Percentiles rank a stretch among this genome's conserved stretches.
Evolutionary conservation across 2,888 invertebrate species (phyloP).

Genomic region (Lacanobia oleracea): DNA sequence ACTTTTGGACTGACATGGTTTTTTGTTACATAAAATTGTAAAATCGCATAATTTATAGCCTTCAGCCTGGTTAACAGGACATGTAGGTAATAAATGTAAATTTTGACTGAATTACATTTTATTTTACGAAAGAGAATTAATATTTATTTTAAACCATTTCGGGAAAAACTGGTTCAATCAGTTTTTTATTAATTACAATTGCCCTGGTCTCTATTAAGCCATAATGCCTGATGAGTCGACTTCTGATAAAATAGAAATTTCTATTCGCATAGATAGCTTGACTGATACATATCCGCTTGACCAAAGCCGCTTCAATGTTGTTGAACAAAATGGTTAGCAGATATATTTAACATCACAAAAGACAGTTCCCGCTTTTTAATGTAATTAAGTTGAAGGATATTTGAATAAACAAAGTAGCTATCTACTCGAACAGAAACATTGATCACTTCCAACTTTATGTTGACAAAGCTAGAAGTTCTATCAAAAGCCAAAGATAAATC

Average conservation of each 20-base stretch:
- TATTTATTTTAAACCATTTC: background rate
- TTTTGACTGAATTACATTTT: background rate
- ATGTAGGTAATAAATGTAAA: too few species aligned
- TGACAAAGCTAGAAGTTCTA: conserved; percentile 39
- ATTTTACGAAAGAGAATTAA: background rate
- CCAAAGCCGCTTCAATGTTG: background rate
- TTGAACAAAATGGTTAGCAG: background rate
- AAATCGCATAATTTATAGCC: background rate
- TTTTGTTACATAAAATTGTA: background rate
- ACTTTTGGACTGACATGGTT: background rate
- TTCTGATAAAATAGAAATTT: background rate
- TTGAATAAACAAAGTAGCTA: conserved; percentile 8
- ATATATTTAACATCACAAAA: background rate
- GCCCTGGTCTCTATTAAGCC: too few species aligned
- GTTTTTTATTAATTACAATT: too few species aligned
- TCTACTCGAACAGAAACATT: conserved; percentile 25
- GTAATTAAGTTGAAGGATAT: conserved; percentile 15
- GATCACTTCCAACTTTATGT: conserved; percentile 43
- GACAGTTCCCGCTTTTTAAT: background rate
- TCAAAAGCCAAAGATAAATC: conserved; percentile 43
- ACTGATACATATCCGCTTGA: too few species aligned
- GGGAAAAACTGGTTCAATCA: background rate
- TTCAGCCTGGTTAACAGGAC: background rate
- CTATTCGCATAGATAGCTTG: background rate
- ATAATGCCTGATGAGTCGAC: too few species aligned